Evolutionary conservation across 1,140 invertebrate species (phyloP).

Genomic region (Linepithema humile): DNA sequence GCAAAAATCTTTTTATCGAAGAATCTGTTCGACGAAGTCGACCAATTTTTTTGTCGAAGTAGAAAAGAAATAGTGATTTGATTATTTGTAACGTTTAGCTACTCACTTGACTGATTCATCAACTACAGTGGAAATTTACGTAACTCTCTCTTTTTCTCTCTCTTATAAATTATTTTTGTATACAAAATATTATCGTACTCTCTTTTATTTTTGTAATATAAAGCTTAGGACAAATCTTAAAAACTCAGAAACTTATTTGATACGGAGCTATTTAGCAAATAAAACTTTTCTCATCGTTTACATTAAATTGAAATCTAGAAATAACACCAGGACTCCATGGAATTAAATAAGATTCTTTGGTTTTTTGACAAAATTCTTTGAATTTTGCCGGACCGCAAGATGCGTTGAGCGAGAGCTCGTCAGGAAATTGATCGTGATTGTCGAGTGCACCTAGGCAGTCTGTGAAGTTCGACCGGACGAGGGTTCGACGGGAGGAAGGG

Average conservation of each 20-base stretch:
- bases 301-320: neutral
- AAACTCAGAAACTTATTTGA: neutral
- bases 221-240: neutral
- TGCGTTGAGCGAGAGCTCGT: constrained; percentile 6
- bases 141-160: too few relatives aligned
- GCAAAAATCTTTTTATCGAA: neutral
- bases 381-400: neutral
- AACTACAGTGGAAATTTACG: neutral
- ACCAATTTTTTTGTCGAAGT: neutral
- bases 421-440: constrained; percentile 66
- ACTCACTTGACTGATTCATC: neutral
- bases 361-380: neutral
- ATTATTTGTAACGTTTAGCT: neutral
- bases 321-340: too few relatives aligned
- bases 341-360: neutral
- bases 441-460: constrained; percentile 43
- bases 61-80: neutral
- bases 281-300: neutral
- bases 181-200: neutral
- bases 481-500: neutral
- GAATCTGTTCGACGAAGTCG: neutral
- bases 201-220: neutral
- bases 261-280: neutral
- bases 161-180: neutral
- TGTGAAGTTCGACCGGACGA: constrained; percentile 50